Conservation (phyloP, 92 coral and sea anemone species). For the Phenganax stokvisi region DNA sequence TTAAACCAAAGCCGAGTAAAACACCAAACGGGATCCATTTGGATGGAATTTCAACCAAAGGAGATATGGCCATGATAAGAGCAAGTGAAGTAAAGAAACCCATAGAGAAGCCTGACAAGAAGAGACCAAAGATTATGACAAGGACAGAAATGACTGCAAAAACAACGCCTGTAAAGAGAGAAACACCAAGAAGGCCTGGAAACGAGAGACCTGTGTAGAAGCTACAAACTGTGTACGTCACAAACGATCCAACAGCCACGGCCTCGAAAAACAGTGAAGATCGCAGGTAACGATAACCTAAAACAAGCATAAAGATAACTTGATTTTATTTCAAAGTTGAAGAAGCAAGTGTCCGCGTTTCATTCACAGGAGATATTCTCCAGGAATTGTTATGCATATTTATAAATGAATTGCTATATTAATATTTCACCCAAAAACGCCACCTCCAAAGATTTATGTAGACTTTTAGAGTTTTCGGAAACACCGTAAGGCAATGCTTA, state of each 20-base stretch:
- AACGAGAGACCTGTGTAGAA: conserved; percentile 64
- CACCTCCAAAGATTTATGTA: too few relatives aligned
- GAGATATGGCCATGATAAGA: conserved; percentile 54
- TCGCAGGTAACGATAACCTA: conserved; percentile 86
- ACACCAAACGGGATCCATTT: conserved; percentile 91
- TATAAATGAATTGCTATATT: too few relatives aligned
- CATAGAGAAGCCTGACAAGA: conserved; percentile 80
- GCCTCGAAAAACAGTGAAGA: conserved; percentile 75
- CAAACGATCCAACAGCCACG: conserved; percentile 74
- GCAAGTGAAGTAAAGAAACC: conserved; percentile 83
- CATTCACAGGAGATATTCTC: too few relatives aligned
- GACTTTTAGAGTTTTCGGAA: too few relatives aligned
- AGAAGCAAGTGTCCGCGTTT: too few relatives aligned
- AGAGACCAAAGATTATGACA: conserved; percentile 77
- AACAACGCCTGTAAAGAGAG: conserved; percentile 80
- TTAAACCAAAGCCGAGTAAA: conserved; percentile 67
- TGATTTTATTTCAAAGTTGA: too few relatives aligned
- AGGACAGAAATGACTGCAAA: conserved; percentile 83
- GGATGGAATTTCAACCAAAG: conserved; percentile 54
- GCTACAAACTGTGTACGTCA: conserved; percentile 71
- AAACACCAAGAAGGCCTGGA: conserved; percentile 80
- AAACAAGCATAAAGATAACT: neutral
- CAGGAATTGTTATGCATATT: too few relatives aligned
- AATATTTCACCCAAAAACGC: too few relatives aligned
- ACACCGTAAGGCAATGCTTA: neutral